Evolutionary conservation across 1,140 invertebrate genomes (phyloP), one percentile per base, ranked within the genome.

Genomic region (Eubasilissa regina): DNA sequence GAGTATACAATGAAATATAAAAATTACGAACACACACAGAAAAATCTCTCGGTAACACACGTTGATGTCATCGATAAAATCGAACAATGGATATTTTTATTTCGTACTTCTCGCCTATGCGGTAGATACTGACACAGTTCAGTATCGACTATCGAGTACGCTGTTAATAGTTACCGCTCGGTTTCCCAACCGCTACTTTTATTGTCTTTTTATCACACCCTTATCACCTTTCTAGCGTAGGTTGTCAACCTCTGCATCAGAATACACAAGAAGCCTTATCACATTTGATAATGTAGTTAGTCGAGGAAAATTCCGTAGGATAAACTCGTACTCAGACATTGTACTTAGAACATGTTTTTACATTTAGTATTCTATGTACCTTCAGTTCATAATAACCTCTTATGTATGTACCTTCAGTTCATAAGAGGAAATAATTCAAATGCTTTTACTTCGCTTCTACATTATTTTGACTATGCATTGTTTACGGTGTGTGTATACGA

Each of bases 241-340:
- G 66, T 70, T 70, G 66, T 0, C 66, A 70, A 70, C 66, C 66
- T 70, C 66, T 70, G 66, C 9, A 11, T n/a, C 44, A 9, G 66
- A 47, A 44, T 70, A 70, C 47, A 70, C 66, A 70, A n/a, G 60
- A 19, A 19, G 66, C 45, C 66, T 70, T 70, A 70, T 70, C 66
- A 45, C 66, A 8, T n/a, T 48, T 15, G 25, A 25, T 25, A 70
- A 68, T 9, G 58, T 21, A 35, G 8, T 45, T 15, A 12, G 43
- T 7, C 47, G 66, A 70, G 66, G 66, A 70, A 70, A 70, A 70
- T 70, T 70, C 66, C 66, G 66, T 70, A 48, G 66, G 66, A 70
- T 70, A 51, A 48, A 62, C 25, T 56, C 53, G 7, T 8, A 9
- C 19, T 56, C 53, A 9, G 53, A 6, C 25, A 35, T 51, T 51